These are phyloP conservation scores for Spodoptera litura DNA, from an alignment of 1,140 invertebrate species.

Conservation along the genomic window DNA sequence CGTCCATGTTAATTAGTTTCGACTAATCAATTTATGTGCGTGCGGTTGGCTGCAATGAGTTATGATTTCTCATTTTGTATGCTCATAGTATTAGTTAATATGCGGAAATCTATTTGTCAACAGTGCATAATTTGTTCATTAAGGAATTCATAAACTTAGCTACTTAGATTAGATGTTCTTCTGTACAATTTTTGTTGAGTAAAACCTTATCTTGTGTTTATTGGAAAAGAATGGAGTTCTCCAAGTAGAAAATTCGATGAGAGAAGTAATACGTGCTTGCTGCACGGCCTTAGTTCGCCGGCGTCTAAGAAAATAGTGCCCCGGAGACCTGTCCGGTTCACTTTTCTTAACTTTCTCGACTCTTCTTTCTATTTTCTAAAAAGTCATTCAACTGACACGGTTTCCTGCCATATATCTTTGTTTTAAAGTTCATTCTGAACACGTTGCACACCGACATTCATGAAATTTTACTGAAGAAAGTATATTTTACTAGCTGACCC, in stretches of 20 bases:
- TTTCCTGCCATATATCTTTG: too few relatives aligned
- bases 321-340: conserved; percentile 6
- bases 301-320: conserved; percentile 3
- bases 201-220: neutral
- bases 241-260: conserved; percentile 1
- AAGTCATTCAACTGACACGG: neutral
- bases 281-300: neutral
- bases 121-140: too few relatives aligned
- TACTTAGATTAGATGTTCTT: neutral
- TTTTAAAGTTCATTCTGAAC: too few relatives aligned
- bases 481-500: too few relatives aligned
- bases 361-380: conserved; percentile 2
- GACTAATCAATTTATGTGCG: conserved; percentile 27
- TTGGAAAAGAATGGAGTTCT: neutral
- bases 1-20: conserved; percentile 31
- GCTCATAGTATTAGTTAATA: too few relatives aligned
- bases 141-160: too few relatives aligned
- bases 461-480: too few relatives aligned
- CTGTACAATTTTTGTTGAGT: neutral
- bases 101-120: too few relatives aligned
- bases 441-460: too few relatives aligned
- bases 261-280: conserved; percentile 8
- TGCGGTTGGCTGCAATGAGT: conserved; percentile 29
- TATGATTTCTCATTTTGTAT: conserved; percentile 3
- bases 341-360: neutral